These are phyloP conservation scores for Aramus guarauna DNA, from an alignment of 2,113 vertebrate species.

Conservation along the genomic window DNA sequence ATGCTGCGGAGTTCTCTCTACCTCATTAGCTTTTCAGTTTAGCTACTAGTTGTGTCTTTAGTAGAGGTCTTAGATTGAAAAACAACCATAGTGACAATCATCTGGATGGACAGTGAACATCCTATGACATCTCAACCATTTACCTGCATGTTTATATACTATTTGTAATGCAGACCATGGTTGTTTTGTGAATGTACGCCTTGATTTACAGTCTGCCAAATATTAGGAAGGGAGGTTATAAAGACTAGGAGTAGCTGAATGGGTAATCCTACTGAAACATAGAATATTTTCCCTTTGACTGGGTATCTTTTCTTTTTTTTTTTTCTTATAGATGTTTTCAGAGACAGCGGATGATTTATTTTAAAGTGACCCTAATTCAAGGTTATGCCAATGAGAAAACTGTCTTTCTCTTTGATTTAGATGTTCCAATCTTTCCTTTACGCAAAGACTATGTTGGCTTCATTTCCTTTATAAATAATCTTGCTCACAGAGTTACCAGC, in stretches of 20 bases:
- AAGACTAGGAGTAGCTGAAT: not conserved
- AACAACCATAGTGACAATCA: not conserved
- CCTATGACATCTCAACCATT: not conserved
- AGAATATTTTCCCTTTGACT: not conserved
- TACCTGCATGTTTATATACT: not conserved
- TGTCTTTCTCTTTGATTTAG: conserved; percentile 67
- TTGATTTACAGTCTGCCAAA: not conserved
- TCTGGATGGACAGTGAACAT: not conserved
- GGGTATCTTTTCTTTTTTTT: not conserved
- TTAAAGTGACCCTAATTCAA: conserved; percentile 55
- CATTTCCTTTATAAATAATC: conserved; percentile 45
- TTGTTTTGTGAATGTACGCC: not conserved
- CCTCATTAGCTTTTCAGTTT: not conserved
- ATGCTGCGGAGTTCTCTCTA: not conserved
- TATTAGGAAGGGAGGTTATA: not conserved
- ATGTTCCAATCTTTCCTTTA: conserved; percentile 48
- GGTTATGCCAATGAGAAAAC: conserved; percentile 60
- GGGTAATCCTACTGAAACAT: not conserved
- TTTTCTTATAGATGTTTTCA: not conserved
- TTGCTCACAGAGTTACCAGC: not conserved
- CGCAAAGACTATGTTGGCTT: conserved; percentile 53
- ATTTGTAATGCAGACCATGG: not conserved
- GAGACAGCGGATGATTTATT: conserved; percentile 24
- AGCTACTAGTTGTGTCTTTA: not conserved
- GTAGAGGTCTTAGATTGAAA: not conserved